These are phyloP conservation scores for Calycopis cecrops DNA, from an alignment of 1,140 invertebrate genomes.

Conservation along the genomic window DNA sequence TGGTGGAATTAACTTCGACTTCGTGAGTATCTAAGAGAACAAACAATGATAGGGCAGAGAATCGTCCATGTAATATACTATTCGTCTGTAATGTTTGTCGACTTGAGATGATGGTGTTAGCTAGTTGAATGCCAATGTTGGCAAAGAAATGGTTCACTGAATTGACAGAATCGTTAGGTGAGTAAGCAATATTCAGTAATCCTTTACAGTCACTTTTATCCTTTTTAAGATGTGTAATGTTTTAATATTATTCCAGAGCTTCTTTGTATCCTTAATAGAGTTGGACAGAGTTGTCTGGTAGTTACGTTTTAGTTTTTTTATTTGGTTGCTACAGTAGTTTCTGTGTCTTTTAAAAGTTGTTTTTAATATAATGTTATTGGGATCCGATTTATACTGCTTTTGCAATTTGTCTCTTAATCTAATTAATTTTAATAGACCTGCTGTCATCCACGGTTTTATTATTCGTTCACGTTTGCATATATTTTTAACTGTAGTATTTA, in stretches of 20 bases:
- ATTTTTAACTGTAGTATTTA: not conserved
- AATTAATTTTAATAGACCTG: conserved; percentile 12
- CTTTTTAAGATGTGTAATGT: conserved; percentile 15
- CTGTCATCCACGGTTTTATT: conserved; percentile 18
- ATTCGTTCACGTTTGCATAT: conserved; percentile 1
- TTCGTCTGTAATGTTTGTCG: not conserved
- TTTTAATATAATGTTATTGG: conserved; percentile 15
- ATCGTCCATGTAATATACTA: not conserved
- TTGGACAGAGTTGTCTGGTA: conserved; percentile 19
- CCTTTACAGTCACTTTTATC: conserved; percentile 10
- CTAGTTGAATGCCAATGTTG: conserved; percentile 22
- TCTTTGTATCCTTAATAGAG: conserved; percentile 18
- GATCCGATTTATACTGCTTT: conserved; percentile 4
- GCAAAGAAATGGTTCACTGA: conserved; percentile 21
- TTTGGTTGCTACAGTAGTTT: conserved; percentile 16
- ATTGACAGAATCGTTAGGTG: conserved; percentile 19
- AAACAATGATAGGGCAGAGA: conserved; percentile 12
- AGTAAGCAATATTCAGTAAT: conserved; percentile 15
- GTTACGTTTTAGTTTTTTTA: conserved; percentile 20
- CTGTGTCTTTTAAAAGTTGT: conserved; percentile 18
- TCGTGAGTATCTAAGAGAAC: conserved; percentile 16
- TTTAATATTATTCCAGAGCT: conserved; percentile 22
- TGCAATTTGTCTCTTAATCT: conserved; percentile 9
- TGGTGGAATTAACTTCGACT: conserved; percentile 17
- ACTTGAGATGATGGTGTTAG: not conserved